These are phyloP conservation scores for Drosophila ogumai DNA, from an alignment of 1,140 invertebrate genomes.

Conservation along the genomic window DNA sequence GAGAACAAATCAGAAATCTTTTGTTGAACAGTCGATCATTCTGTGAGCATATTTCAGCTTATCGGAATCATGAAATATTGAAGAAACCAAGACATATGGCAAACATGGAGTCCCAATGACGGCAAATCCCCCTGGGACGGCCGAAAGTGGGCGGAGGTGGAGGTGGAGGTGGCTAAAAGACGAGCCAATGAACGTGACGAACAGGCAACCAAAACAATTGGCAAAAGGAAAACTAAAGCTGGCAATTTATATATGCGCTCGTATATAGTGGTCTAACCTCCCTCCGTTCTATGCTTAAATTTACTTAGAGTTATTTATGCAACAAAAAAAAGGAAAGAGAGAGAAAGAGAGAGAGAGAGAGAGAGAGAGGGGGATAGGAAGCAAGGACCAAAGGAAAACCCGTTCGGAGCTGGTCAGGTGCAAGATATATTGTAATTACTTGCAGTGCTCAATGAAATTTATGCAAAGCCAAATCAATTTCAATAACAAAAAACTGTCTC, in stretches of 20 bases:
- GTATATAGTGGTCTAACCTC: constrained; percentile 43
- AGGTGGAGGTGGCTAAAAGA: constrained; percentile 12
- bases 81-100: constrained; percentile 34
- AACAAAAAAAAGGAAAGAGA: constrained; percentile 36
- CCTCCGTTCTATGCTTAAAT: constrained; percentile 61
- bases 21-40: constrained; percentile 41
- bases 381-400: not conserved
- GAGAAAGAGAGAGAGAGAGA: not conserved
- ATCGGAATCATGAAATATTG: constrained; percentile 67
- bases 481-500: constrained; percentile 65
- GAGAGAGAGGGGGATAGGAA: not conserved
- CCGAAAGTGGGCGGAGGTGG: not conserved
- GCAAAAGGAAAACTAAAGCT: constrained; percentile 45
- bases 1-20: constrained; percentile 7
- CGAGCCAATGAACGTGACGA: constrained; percentile 79
- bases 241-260: constrained; percentile 70
- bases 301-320: constrained; percentile 83
- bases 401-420: constrained; percentile 28
- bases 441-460: constrained; percentile 70
- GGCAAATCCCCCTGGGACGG: constrained; percentile 28
- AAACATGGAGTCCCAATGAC: constrained; percentile 45
- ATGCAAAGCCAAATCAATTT: constrained; percentile 83
- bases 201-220: constrained; percentile 59
- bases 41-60: constrained; percentile 60
- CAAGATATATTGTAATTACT: constrained; percentile 82